These are phyloP conservation scores for Muraenolepis orangiensis DNA, from an alignment of 2,797 vertebrate genomes.

Conservation along the genomic window DNA sequence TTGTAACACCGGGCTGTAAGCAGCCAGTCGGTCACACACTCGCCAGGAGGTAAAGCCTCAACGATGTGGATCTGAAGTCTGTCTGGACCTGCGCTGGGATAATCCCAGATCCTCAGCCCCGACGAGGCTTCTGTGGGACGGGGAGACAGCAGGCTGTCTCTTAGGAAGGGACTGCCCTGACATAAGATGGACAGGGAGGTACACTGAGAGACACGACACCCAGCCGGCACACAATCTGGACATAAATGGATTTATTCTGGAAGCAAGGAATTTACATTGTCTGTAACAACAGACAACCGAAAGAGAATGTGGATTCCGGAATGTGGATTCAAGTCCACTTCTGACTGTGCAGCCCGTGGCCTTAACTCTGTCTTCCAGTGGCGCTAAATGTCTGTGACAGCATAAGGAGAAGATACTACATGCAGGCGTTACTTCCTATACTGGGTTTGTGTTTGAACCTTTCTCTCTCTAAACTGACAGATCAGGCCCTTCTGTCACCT, in stretches of 20 bases:
- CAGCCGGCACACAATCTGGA: background rate
- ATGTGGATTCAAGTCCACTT: no score
- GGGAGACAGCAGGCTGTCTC: background rate
- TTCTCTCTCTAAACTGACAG: background rate
- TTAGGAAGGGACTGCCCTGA: background rate
- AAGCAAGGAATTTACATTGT: slow-evolving; percentile 15
- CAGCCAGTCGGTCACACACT: slow-evolving; percentile 34
- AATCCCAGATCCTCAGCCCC: slow-evolving; percentile 52
- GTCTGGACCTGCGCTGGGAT: slow-evolving; percentile 60
- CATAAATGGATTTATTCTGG: background rate
- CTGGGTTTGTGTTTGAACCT: slow-evolving; percentile 38
- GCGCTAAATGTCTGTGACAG: background rate
- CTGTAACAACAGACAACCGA: slow-evolving; percentile 36
- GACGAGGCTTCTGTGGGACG: background rate
- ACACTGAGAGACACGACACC: background rate
- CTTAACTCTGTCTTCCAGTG: background rate
- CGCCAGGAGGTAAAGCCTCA: slow-evolving; percentile 60
- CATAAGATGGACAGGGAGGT: background rate
- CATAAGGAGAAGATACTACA: slow-evolving; percentile 14
- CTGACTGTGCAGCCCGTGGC: no score
- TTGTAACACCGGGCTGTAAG: background rate
- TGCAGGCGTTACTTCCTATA: slow-evolving; percentile 47
- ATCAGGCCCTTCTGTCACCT: no score
- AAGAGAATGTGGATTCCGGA: slow-evolving; percentile 34
- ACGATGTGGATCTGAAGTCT: slow-evolving; percentile 52